Percentiles rank a stretch among this genome's conserved stretches.
Evolutionary conservation across 2,888 invertebrate species (phyloP).

Genomic region (Quadroppia sp.): DNA sequence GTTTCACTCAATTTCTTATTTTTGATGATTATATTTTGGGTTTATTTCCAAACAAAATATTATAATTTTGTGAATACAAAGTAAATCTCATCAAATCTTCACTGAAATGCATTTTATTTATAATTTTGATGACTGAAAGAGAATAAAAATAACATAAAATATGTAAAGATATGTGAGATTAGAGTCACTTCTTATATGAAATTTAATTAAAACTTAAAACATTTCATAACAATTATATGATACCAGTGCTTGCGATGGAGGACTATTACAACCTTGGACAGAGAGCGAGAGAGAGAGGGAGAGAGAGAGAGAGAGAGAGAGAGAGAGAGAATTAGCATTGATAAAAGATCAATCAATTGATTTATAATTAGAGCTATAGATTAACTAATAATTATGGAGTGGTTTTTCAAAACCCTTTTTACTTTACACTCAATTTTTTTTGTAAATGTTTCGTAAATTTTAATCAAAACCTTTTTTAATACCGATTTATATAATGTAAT

Average conservation of each 20-base stretch:
- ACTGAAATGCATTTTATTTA: too few species aligned
- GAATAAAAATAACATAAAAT: background rate
- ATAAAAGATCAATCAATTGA: conserved; percentile 28
- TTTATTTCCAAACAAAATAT: background rate
- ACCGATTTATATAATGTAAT: background rate
- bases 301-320: background rate
- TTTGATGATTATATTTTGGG: conserved; percentile 6
- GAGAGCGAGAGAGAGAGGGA: too few species aligned
- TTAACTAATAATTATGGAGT: conserved; percentile 33
- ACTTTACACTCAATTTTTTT: too few species aligned
- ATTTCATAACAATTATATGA: conserved; percentile 5
- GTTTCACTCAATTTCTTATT: background rate
- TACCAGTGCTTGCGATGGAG: background rate
- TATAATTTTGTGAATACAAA: too few species aligned
- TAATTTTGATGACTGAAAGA: background rate
- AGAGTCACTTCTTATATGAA: background rate
- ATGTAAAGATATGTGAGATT: conserved; percentile 3
- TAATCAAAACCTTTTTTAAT: too few species aligned
- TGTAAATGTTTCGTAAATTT: too few species aligned
- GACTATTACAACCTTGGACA: too few species aligned
- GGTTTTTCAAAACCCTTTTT: conserved; percentile 9
- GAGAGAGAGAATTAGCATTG: conserved; percentile 15
- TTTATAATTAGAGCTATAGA: conserved; percentile 30
- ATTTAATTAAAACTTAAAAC: background rate
- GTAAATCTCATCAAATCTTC: too few species aligned